Evolutionary conservation across 2,113 vertebrate species (phyloP).

Genomic region (Salminus brasiliensis): DNA sequence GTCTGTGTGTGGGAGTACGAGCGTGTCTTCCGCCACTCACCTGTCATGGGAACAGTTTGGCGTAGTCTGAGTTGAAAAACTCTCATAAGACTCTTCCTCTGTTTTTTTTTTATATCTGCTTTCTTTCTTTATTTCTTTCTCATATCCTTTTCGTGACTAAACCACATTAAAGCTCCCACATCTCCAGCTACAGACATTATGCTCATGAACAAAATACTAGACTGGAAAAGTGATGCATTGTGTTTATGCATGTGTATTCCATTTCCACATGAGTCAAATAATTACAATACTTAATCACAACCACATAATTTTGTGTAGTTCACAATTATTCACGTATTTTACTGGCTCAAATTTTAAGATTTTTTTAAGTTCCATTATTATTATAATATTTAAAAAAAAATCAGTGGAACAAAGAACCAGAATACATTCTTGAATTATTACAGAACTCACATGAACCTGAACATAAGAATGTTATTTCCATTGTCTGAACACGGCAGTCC

Average conservation of each 20-base stretch:
- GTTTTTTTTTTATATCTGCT: not conserved
- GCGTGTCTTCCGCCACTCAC: conserved; percentile 50
- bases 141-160: not conserved
- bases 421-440: too few relatives aligned
- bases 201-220: not conserved
- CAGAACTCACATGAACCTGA: too few relatives aligned
- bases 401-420: too few relatives aligned
- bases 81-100: conserved; percentile 5
- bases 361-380: too few relatives aligned
- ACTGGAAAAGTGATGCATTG: not conserved
- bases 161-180: not conserved
- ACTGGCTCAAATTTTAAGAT: too few relatives aligned
- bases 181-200: not conserved
- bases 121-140: not conserved
- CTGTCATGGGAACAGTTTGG: conserved; percentile 45
- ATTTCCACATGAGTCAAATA: not conserved
- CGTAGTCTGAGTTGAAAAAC: conserved; percentile 40
- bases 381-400: too few relatives aligned
- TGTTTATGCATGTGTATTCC: not conserved
- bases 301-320: too few relatives aligned
- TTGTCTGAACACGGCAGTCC: too few relatives aligned
- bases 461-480: too few relatives aligned
- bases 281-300: too few relatives aligned
- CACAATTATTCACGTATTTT: too few relatives aligned
- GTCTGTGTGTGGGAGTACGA: conserved; percentile 50